Evolutionary conservation across 2,888 invertebrate species (phyloP), one percentile per base, ranked within the genome.

Genomic region (Lasiommata megera): DNA sequence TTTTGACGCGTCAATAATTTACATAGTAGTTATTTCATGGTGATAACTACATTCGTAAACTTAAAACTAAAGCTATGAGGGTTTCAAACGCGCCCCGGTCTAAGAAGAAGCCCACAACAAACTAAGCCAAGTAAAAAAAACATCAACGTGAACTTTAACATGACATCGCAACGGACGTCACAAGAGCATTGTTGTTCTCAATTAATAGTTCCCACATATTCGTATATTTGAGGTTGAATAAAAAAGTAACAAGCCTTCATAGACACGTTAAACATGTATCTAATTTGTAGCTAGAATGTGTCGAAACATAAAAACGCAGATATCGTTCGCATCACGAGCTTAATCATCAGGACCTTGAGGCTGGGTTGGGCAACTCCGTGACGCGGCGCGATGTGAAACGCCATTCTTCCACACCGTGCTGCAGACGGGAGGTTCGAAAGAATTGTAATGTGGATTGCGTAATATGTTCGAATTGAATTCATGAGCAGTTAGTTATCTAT

Each of bases 301-400:
- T 62, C 41, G 61, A 62, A 67, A 62, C 52, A 43, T 47, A 48
- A 58, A 56, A 52, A 61, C 52, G 48, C 52, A 58, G 66, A 60
- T 61, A 63, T 60, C 56, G 59, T 50, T 64, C 51, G 64, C 63
- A 64, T 67, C 64, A 64, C 60, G 54, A 57, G 56, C 41, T 61
- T 61, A 65, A 66, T 68, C 61, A 62, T 60, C 61, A 50, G 51
- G 62, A 55, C 69, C 70, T 70, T 70, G 68, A 63, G 56, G 58
- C 59, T 48, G 44, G 44, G 57, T 67, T 67, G 59, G 61, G 58
- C 64, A 67, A 67, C 48, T 34, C 44, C 41, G 48, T 59, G 62
- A 65, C 64, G 64, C 58, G 43, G 31, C 17, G 38, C 56, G 61
- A 62, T 66, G 63, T 60, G 64, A 63, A 67, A 67, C 62, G 62